A percentile compares a stretch with the other conserved stretches of the same genome.
Evolutionary conservation across 2,113 vertebrate genomes (phyloP).

Genomic region (Tachysurus fulvidraco): DNA sequence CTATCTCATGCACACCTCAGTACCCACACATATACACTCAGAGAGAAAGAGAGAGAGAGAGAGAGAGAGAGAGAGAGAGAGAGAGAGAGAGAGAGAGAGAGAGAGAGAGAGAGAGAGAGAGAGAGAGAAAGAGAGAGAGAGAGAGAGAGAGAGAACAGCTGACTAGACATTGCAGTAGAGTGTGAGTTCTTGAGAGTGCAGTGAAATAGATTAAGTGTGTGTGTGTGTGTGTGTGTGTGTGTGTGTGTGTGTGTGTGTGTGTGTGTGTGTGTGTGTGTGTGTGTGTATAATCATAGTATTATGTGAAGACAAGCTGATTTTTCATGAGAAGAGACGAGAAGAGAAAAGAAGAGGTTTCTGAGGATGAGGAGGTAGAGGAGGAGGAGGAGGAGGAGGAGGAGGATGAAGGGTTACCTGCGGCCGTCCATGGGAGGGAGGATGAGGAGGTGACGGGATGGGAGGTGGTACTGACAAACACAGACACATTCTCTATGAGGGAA

Average conservation of each 20-base stretch:
- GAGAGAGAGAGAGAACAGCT: neutral
- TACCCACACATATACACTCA: neutral
- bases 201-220: constrained; percentile 22
- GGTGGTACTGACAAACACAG: constrained; percentile 39
- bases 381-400: neutral
- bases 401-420: constrained; percentile 44
- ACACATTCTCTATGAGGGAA: constrained; percentile 46
- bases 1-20: neutral
- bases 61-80: neutral
- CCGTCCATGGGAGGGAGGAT: neutral
- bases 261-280: constrained; percentile 36
- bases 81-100: neutral
- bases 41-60: neutral
- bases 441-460: constrained; percentile 18
- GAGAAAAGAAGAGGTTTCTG: neutral
- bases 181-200: constrained; percentile 33
- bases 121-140: too few species aligned
- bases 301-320: neutral
- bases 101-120: neutral
- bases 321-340: neutral
- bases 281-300: constrained; percentile 15
- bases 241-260: constrained; percentile 39
- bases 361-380: neutral
- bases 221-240: too few species aligned
- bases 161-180: constrained; percentile 24